These are phyloP conservation scores for Colletes gigas DNA, from an alignment of 1,140 invertebrate genomes.

Conservation along the genomic window DNA sequence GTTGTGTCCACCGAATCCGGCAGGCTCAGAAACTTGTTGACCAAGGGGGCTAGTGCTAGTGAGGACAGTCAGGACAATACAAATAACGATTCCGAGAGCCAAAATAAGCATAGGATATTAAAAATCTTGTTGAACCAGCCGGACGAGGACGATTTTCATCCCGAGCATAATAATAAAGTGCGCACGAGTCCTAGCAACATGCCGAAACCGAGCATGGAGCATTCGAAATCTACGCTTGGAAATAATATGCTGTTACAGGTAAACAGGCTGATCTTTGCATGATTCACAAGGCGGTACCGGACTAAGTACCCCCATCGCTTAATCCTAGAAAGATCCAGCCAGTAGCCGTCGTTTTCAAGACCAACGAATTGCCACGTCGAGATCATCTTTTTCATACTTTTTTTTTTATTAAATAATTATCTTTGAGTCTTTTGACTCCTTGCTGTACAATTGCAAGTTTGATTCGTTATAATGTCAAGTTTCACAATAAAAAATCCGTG, in stretches of 20 bases:
- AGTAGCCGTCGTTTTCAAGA: too few species aligned
- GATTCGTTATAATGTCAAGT: too few species aligned
- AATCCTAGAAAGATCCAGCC: too few species aligned
- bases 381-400: too few species aligned
- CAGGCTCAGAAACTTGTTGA: constrained; percentile 85
- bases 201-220: constrained; percentile 71
- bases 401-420: too few species aligned
- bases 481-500: too few species aligned
- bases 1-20: constrained; percentile 83
- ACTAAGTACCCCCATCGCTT: not conserved
- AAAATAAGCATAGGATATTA: constrained; percentile 84
- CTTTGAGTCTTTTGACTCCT: too few species aligned
- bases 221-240: constrained; percentile 75
- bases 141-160: constrained; percentile 87
- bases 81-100: constrained; percentile 74
- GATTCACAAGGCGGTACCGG: not conserved
- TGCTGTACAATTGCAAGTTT: too few species aligned
- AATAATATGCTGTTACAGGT: constrained; percentile 90
- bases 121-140: constrained; percentile 91
- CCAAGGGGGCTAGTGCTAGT: constrained; percentile 81
- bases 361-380: too few species aligned
- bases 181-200: constrained; percentile 69
- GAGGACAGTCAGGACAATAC: constrained; percentile 77
- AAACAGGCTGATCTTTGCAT: constrained; percentile 47
- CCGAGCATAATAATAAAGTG: constrained; percentile 71